Conservation (phyloP, 23 tunicate species). For the Oikopleura vanhoeffeni region DNA sequence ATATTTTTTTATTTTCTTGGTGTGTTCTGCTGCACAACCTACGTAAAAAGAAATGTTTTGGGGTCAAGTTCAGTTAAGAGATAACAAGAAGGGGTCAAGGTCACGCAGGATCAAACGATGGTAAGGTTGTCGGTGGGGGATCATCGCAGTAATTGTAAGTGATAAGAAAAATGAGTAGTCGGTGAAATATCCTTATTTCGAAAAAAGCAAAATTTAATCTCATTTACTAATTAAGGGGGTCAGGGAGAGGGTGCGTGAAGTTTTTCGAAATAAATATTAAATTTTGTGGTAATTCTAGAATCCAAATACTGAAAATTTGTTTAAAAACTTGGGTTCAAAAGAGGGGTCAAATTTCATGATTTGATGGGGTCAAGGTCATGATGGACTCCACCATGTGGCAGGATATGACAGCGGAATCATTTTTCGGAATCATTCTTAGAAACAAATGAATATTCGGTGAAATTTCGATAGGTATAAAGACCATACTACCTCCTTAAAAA, state of each 20-base stretch:
- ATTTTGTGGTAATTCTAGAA: neutral
- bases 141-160: neutral
- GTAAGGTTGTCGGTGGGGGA: neutral
- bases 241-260: no score
- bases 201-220: neutral
- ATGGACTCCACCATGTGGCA: no score
- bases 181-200: neutral
- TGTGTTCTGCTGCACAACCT: neutral
- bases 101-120: neutral
- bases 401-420: conserved; percentile 1
- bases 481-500: no score
- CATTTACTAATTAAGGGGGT: no score
- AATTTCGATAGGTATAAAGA: no score
- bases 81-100: neutral
- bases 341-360: neutral
- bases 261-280: no score
- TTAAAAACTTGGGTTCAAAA: neutral
- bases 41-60: neutral
- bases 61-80: neutral
- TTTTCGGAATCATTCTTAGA: neutral
- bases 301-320: neutral
- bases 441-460: neutral
- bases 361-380: no score
- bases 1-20: neutral
- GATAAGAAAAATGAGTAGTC: no score